Evolutionary conservation across 2,113 vertebrate genomes (phyloP), one percentile per base, ranked within the genome.

Genomic region (Glaucidium brasilianum): DNA sequence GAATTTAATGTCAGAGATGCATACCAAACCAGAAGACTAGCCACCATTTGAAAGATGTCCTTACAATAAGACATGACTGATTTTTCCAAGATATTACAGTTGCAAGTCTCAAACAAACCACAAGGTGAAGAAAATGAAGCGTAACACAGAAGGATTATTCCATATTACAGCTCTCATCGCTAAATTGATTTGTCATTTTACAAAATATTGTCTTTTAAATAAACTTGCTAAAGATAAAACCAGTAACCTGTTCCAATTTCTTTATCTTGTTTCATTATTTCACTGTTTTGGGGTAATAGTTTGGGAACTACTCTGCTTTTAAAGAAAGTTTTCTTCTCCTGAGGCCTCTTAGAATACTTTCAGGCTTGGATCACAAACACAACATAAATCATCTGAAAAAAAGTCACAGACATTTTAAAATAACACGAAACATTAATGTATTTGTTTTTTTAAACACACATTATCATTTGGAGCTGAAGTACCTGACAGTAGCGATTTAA

Each of bases 401-500:
- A 72, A 95, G 77, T 63, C 76, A 52, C 37, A 62, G 86, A 71
- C 73, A 11, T 68, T 90, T 96, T 79, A 96, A 95, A 94, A 81
- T 69, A 95, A 90, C 89, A 91, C 3, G 53, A 91, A 94, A 85
- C 95, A 69, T 92, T 62, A 91, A 63, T 5, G 41, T 88, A 85
- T 96, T 96, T 96, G 50, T 50, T 95, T 95, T 95, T 87, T 92
- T 89, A 97, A 96, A 85, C 91, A 88, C 39, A 4, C 43, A 2
- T 86, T 94, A 95, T 95, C 92, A 87, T 94, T 82, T 94, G 92
- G 84, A 88, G 84, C 87, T 91, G 85, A 68, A 95, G 80, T 91
- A 94, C 94, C 94, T 96, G 95, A 94, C 95, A 96, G 95, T 94
- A 95, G 94, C 77, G 0, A 94, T 91, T 94, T 90, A 97, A 97